phyloP scores from a whole-genome alignment of 2,797 vertebrate genomes.

The Hafferia zeledoni region DNA sequence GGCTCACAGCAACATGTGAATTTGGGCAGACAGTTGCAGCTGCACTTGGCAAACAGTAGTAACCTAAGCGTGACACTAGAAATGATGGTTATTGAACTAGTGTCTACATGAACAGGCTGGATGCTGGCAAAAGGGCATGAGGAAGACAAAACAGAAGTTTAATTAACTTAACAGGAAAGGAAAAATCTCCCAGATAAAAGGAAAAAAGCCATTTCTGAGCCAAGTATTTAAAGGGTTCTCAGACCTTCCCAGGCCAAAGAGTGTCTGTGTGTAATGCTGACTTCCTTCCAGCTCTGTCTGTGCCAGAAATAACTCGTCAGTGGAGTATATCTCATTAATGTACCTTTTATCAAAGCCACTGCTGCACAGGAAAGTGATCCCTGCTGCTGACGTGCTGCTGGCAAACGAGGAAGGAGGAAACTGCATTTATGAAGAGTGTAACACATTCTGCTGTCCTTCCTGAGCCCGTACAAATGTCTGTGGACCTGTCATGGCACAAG shows the following conservation, averaged over 20 bases:
- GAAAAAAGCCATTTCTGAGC: slow-evolving; percentile 42
- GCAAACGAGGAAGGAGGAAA: background rate
- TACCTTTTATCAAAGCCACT: slow-evolving; percentile 35
- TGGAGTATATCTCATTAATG: slow-evolving; percentile 3
- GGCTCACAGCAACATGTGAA: background rate
- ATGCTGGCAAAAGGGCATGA: slow-evolving; percentile 48
- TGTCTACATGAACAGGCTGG: background rate
- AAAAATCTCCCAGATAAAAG: slow-evolving; percentile 59
- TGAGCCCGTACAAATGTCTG: background rate
- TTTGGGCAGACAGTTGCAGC: background rate
- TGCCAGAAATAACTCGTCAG: slow-evolving; percentile 66
- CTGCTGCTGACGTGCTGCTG: slow-evolving; percentile 9
- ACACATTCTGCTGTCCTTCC: background rate
- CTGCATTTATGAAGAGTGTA: background rate
- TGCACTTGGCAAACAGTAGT: slow-evolving; percentile 1
- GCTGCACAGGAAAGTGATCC: slow-evolving; percentile 20
- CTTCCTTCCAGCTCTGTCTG: slow-evolving; percentile 63
- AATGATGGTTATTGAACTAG: slow-evolving; percentile 15
- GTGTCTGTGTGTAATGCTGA: slow-evolving; percentile 48
- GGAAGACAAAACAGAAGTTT: slow-evolving; percentile 58
- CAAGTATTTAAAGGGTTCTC: slow-evolving; percentile 59
- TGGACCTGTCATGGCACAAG: background rate
- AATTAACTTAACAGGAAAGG: slow-evolving; percentile 65
- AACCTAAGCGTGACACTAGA: slow-evolving; percentile 1
- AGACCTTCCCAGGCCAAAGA: slow-evolving; percentile 58